Base-by-base conservation (phyloP, 2,888 invertebrate genomes). In the Tenthredo livida region DNA sequence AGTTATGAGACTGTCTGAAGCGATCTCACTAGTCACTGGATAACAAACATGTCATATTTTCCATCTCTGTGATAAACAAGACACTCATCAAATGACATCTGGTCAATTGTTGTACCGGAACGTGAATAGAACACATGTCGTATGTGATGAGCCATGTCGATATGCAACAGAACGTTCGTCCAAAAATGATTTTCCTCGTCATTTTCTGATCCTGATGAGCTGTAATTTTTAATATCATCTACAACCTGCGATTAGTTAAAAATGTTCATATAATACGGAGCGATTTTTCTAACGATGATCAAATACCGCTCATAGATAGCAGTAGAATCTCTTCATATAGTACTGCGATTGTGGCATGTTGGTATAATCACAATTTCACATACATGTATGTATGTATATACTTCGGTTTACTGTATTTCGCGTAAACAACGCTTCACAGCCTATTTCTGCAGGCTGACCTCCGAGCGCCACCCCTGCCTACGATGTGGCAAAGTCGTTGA, bases 401-500 rank as follows among this genome's bases (percentile, higher is more conserved):
- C 33, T 33, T 15, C 7, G 67, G 67, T 33, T 29, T 67, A 15
- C 33, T 33, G 17, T 67, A 67, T 83, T 83, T 47, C 17, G 12
- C 25, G 61, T 37, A 40, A 80, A 80, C 50, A 61, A 61, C 37
- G 80, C 80, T 37, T 80, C 40, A 61, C 40, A 61, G 80, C 70
- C 83, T 70, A 83, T 67, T 65, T 65, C 70, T 67, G 83, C 65
- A 70, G 9, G 33, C 40, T 70, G 83, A 83, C 83, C 83, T 65
- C 70, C 67, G 43, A 43, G 37, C 40, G 37, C 15, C 89, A 89
- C 90, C 90, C 91, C 90, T 91, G 84, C 89, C 90, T 88, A 85
- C 90, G 88, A 90, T 87, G 90, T 89, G 90, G 90, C 89, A 90
- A 88, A 90, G 90, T 90, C 88, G 89, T 87, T 89, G 87, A 90